These are phyloP conservation scores for Beris morrisii DNA, from an alignment of 2,888 invertebrate species.

Conservation along the genomic window DNA sequence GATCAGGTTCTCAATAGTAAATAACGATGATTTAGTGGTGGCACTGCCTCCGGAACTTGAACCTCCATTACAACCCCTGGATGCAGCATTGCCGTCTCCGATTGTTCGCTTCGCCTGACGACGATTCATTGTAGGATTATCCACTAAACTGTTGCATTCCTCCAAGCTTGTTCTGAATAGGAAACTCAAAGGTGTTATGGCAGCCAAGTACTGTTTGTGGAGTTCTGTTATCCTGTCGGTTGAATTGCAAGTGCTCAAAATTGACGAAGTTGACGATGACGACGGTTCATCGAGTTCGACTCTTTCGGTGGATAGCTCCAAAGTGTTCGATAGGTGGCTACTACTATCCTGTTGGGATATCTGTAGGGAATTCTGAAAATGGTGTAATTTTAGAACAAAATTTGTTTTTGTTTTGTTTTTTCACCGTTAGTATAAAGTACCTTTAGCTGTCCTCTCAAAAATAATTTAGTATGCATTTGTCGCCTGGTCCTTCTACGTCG, in stretches of 20 bases:
- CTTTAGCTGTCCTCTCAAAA: slow-evolving; percentile 39
- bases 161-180: slow-evolving; percentile 43
- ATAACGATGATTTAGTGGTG: slow-evolving; percentile 41
- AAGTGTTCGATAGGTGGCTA: slow-evolving; percentile 6
- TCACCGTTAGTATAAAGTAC: slow-evolving; percentile 16
- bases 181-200: slow-evolving; percentile 53
- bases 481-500: slow-evolving; percentile 68
- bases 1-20: slow-evolving; percentile 55
- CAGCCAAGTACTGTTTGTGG: slow-evolving; percentile 53
- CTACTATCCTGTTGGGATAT: slow-evolving; percentile 20
- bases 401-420: neutral
- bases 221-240: slow-evolving; percentile 54
- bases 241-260: slow-evolving; percentile 43
- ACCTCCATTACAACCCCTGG: slow-evolving; percentile 38
- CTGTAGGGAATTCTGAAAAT: slow-evolving; percentile 12
- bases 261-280: slow-evolving; percentile 2
- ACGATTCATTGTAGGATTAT: slow-evolving; percentile 6
- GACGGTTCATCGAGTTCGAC: slow-evolving; percentile 5
- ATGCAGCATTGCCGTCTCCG: slow-evolving; percentile 15
- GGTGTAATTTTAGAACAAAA: neutral
- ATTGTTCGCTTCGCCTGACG: slow-evolving; percentile 19
- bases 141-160: slow-evolving; percentile 20
- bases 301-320: slow-evolving; percentile 10
- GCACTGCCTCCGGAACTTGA: slow-evolving; percentile 35
- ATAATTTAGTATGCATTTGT: slow-evolving; percentile 55